Base-by-base conservation (phyloP, 2,797 vertebrate genomes). In the Cyprinella venusta region DNA sequence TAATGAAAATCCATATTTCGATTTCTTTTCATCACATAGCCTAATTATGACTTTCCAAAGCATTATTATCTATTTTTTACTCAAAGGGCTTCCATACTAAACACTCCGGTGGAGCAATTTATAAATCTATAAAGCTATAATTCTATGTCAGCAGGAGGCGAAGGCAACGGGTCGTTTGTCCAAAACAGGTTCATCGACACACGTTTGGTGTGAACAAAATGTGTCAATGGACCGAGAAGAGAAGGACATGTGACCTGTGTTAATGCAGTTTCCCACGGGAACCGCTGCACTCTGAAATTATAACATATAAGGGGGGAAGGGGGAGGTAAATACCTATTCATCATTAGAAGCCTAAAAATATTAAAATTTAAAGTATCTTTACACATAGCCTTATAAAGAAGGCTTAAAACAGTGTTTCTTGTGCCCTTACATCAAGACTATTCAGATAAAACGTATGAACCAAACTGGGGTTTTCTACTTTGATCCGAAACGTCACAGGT, bases 231-330 rank as follows among this genome's bases (percentile, higher is more conserved):
- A 75, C 52, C 54, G 64, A 76, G 50, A 48, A 68, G 71, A 68
- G 63, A 56, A 13, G 54, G 65, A 69, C 54, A 40, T 82, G 81
- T 69, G 64, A 16, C 54, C 50, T 21, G 24, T 40, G 65, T 52
- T 45, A 8, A 24, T 45, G 12, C 40, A 69, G 36, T 69, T 77
- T 83, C 81, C 81, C 81, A 77, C 74, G 81, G 74, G 74, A 83
- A 76, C 13, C 1, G 2, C 18, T 5, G 8, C 13, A 33, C n/a
- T 36, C 36, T 56, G 15, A 9, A 42, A 61, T 42, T 26, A 61
- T n/a, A 16, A 24, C 16, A 9, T 10, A 21, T 3, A 45, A 45
- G 12, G 12, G 42, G 4, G 42, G 19, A 50, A 2, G 12, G 42
- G 4, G 42, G 19, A 50, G 1, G n/a, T 6, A 26, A 13, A 24